phyloP scores from a whole-genome alignment of 2,113 vertebrate species.

The Oplegnathus fasciatus region DNA sequence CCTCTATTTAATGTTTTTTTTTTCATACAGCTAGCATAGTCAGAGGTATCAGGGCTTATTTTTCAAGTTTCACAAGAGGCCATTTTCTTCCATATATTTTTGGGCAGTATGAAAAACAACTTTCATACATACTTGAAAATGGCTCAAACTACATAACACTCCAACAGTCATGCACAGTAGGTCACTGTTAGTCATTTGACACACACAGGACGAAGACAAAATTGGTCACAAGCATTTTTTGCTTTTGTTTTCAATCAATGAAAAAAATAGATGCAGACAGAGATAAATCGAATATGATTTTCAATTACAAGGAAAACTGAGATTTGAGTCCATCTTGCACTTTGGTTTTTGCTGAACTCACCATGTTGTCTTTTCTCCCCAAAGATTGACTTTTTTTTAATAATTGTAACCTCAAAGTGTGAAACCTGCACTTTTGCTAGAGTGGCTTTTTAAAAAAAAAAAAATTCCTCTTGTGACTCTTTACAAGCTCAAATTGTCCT shows the following conservation, averaged over 20 bases:
- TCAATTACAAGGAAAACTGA: background rate
- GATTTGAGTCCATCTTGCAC: background rate
- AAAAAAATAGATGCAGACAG: background rate
- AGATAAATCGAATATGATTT: background rate
- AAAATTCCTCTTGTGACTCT: conserved; percentile 6
- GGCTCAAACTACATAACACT: conserved; percentile 26
- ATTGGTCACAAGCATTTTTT: background rate
- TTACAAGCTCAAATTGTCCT: conserved; percentile 19
- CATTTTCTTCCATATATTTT: conserved; percentile 43
- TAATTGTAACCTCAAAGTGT: conserved; percentile 5
- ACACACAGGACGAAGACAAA: conserved; percentile 18
- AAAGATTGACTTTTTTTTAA: background rate
- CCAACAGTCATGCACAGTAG: conserved; percentile 8
- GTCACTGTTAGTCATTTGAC: conserved; percentile 31
- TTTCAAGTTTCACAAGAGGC: conserved; percentile 13
- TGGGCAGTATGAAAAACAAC: conserved; percentile 9
- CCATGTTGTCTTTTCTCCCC: background rate
- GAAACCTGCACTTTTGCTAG: background rate
- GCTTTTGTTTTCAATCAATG: background rate
- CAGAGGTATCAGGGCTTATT: conserved; percentile 12
- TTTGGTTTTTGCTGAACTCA: conserved; percentile 7
- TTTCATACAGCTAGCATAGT: conserved; percentile 3
- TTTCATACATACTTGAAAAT: conserved; percentile 18
- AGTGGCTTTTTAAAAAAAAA: background rate
- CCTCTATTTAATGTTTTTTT: conserved; percentile 9